Base-by-base conservation (phyloP, 2,888 invertebrate species). In the Laothoe populi region DNA sequence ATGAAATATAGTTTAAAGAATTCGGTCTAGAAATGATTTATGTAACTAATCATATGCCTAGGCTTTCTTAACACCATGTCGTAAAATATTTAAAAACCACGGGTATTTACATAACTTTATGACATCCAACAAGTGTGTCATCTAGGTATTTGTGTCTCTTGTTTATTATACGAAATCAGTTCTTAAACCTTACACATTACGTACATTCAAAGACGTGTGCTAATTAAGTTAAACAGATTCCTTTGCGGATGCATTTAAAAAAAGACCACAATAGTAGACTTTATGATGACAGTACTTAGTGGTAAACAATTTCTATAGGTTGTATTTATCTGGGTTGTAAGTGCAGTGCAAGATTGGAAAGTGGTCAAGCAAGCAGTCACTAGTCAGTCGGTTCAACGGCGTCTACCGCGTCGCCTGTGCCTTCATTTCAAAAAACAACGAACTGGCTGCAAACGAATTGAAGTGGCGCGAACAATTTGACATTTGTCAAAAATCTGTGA, bases 281-380 rank as follows among this genome's bases (percentile, higher is more conserved):
- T 31, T 53, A 61, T 26, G 1, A 2, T 26, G 26, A 26, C 4
- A 42, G 60, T 26, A 53, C 53, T 49, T 31, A 49, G 53, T 23
- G 24, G 19, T 42, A 19, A 40, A 40, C 19, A 13, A 24, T 53
- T 61, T 61, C 49, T 40, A 16, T 16, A 60, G 4, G 16, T 19
- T 31, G 60, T 44, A 26, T 40, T 24, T 42, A 53, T 31, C 26
- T 38, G 24, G 35, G 59, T 67, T 63, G 66, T 64, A 31, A 59
- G 58, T 46, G 66, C 75, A 67, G 71, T 73, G 75, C 72, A 75
- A 83, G 83, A 86, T 87, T 87, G 73, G 86, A 87, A 87, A 87
- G 87, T 87, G 81, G 82, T 79, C 82, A 78, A 68, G 69, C 67
- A 65, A 70, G 57, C 58, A 48, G n/a, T n/a, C n/a, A n/a, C n/a